A percentile compares a stretch with the other conserved stretches of the same genome.
Evolutionary conservation across 2,797 vertebrate genomes (phyloP).

Genomic region (Lepus townsendii): DNA sequence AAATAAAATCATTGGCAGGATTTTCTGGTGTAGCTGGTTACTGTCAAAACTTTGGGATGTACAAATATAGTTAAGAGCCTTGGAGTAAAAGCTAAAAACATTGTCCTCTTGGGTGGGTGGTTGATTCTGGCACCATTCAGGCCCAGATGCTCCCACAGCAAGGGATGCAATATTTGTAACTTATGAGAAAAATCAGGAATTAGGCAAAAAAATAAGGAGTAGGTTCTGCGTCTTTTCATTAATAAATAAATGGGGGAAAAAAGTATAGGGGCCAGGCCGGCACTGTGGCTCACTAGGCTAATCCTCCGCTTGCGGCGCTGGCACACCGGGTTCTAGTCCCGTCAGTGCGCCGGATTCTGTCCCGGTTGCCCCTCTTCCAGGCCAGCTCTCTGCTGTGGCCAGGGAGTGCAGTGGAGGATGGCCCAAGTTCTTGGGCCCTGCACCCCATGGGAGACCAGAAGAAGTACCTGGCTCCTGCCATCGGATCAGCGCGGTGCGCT

Average conservation of each 20-base stretch:
- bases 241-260: background rate
- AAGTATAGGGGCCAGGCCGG: too few species aligned
- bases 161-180: background rate
- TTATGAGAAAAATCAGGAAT: conserved; percentile 12
- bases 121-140: background rate
- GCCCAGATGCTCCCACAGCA: background rate
- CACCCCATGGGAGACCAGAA: too few species aligned
- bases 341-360: too few species aligned
- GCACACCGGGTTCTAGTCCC: too few species aligned
- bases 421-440: too few species aligned
- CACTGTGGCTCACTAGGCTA: too few species aligned
- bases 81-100: background rate
- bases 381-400: too few species aligned
- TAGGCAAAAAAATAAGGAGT: background rate
- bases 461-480: too few species aligned
- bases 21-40: background rate
- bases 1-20: background rate
- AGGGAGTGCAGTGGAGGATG: too few species aligned
- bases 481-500: too few species aligned
- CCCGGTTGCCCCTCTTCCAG: too few species aligned
- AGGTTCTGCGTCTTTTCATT: background rate
- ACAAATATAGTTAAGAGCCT: background rate
- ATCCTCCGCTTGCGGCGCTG: too few species aligned
- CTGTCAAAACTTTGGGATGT: background rate
- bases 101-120: accelerated